Evolutionary conservation across 2,797 vertebrate species (phyloP), one percentile per base, ranked within the genome.

Genomic region (Melanotaenia trifasciata): DNA sequence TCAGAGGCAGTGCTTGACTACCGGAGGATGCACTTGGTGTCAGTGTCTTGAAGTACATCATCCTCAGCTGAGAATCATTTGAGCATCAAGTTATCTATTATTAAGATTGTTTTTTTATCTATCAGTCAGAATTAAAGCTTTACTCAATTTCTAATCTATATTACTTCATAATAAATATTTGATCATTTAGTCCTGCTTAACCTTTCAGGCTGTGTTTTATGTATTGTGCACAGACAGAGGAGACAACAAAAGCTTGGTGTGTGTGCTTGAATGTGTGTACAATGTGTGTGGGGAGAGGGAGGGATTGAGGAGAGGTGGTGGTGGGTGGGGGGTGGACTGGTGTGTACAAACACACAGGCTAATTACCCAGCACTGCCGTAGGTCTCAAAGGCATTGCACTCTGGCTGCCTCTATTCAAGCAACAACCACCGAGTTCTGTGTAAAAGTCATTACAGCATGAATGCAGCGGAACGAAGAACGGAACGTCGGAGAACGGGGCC

Each of bases 371-470:
- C 89, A 81, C 91, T 78, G 93, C 94, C 80, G 88, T 87, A 75
- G 92, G 87, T 94, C 93, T 94, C 93, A 61, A 64, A 94, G 92
- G 94, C 90, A 92, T 90, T 89, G 87, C 91, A 90, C 91, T 92
- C 87, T 90, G 89, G 88, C 91, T 90, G 85, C 88, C 76, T 87
- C 84, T 89, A 87, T 90, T 94, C 91, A 90, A 85, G 91, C 90
- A 91, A 83, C 82, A 86, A 90, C 81, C 84, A 84, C 74, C 60
- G 84, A 91, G 86, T 91, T 89, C 87, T 87, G 89, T 91, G 89
- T 89, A 93, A 95, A 93, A 94, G 92, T 91, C 90, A 94, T 94
- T 94, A 94, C 90, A 90, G 85, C 80, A 84, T 93, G 85, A 95
- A 93, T 80, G 90, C 86, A 81, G 78, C 75, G 64, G 79, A 80